Evolutionary conservation across 2,797 vertebrate species (phyloP).

Genomic region (Gambusia yucatana): DNA sequence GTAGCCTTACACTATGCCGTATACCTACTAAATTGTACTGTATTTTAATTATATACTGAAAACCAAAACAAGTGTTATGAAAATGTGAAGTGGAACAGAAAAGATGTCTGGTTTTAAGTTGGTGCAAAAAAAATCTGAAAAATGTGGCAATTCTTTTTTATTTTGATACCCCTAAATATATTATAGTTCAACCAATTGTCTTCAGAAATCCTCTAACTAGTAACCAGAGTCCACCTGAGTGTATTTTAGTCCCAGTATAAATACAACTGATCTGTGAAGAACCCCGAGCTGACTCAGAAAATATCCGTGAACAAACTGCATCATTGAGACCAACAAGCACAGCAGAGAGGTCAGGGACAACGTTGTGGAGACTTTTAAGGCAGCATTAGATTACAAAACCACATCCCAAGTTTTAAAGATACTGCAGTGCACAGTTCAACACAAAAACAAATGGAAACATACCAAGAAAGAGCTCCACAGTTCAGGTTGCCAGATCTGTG

Average conservation of each 20-base stretch:
- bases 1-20: background rate
- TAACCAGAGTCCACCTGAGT: background rate
- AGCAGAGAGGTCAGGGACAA: background rate
- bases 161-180: background rate
- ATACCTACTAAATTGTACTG: background rate
- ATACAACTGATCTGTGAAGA: background rate
- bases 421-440: background rate
- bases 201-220: background rate
- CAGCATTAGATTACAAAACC: background rate
- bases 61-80: background rate
- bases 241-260: background rate
- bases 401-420: background rate
- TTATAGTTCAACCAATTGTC: background rate
- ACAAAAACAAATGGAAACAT: background rate
- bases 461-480: background rate
- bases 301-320: background rate
- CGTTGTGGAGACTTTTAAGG: background rate
- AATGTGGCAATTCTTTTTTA: background rate
- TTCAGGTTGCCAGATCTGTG: background rate
- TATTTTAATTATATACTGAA: background rate
- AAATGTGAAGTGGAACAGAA: background rate
- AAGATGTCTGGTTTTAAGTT: background rate
- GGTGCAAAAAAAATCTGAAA: background rate
- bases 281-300: background rate
- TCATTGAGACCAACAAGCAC: background rate